Evolutionary conservation across 2,797 vertebrate species (phyloP).

Genomic region (Scolopax bukidnonensis): DNA sequence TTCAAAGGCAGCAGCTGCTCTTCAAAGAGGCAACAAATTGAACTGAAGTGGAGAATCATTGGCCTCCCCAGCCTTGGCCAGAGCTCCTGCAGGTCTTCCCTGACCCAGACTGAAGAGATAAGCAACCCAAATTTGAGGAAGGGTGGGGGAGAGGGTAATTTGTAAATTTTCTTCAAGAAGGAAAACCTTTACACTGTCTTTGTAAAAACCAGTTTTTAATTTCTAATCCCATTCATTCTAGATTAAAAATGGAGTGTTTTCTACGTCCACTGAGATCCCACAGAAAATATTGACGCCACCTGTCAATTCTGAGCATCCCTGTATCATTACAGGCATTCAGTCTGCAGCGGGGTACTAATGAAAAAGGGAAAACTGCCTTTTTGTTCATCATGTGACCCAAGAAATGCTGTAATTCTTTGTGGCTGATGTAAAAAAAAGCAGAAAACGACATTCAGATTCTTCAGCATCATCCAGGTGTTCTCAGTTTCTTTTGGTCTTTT

Average conservation of each 20-base stretch:
- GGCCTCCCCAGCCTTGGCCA: background rate
- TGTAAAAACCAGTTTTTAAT: background rate
- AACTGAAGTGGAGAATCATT: background rate
- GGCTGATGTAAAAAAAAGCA: background rate
- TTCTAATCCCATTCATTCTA: background rate
- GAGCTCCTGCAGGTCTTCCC: background rate
- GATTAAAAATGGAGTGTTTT: background rate
- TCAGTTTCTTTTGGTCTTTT: background rate
- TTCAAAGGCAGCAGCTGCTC: slow-evolving; percentile 52
- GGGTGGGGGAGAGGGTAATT: background rate
- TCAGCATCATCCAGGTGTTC: background rate
- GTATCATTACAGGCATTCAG: background rate
- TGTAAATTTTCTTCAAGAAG: background rate
- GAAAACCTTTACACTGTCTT: background rate
- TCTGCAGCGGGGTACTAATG: background rate
- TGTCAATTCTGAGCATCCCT: background rate
- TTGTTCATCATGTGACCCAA: background rate
- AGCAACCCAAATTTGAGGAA: background rate
- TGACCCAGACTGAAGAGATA: background rate
- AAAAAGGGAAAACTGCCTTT: background rate
- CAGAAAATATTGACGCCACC: background rate
- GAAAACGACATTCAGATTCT: background rate
- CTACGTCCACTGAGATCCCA: background rate
- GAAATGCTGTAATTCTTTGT: background rate
- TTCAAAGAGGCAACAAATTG: slow-evolving; percentile 47